Percentiles rank a stretch among this genome's conserved stretches.
phyloP scores from a whole-genome alignment of 2,888 invertebrate genomes.

The Dioctria linearis region DNA sequence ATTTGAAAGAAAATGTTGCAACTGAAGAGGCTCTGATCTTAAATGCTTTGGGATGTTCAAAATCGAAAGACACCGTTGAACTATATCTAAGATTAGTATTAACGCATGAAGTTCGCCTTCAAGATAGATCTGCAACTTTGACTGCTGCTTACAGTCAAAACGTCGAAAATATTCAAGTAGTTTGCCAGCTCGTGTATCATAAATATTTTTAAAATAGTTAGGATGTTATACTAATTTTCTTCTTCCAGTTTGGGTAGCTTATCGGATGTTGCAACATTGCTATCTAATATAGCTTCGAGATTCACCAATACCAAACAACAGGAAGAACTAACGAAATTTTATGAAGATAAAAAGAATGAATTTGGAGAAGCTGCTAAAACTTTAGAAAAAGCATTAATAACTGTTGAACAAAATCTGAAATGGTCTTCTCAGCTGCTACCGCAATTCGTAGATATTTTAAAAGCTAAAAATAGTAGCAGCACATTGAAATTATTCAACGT shows the following conservation, averaged over 20 bases:
- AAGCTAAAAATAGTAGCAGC: conserved; percentile 16
- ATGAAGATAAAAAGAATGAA: conserved; percentile 60
- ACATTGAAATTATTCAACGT: background rate
- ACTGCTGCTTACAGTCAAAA: conserved; percentile 73
- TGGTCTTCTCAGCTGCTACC: conserved; percentile 65
- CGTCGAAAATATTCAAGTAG: conserved; percentile 73
- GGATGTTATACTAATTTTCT: background rate
- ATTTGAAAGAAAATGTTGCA: conserved; percentile 74
- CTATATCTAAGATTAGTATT: conserved; percentile 72
- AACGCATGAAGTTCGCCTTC: conserved; percentile 68
- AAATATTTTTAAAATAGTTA: background rate
- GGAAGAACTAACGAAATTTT: conserved; percentile 63
- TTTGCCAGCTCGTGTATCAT: conserved; percentile 66
- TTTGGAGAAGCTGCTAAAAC: conserved; percentile 65
- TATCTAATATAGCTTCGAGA: conserved; percentile 66
- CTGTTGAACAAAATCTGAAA: conserved; percentile 65
- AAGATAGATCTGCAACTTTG: conserved; percentile 68
- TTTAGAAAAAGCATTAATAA: conserved; percentile 63
- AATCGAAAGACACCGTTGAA: conserved; percentile 72
- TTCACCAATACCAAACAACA: conserved; percentile 66
- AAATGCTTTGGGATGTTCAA: conserved; percentile 79
- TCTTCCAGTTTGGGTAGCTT: conserved; percentile 63
- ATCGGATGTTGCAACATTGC: conserved; percentile 65
- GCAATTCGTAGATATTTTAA: conserved; percentile 21
- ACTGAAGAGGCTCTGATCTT: conserved; percentile 80